A percentile compares a stretch with the other conserved stretches of the same genome.
phyloP scores from a whole-genome alignment of 2,113 vertebrate species.

The Aegithalos caudatus region DNA sequence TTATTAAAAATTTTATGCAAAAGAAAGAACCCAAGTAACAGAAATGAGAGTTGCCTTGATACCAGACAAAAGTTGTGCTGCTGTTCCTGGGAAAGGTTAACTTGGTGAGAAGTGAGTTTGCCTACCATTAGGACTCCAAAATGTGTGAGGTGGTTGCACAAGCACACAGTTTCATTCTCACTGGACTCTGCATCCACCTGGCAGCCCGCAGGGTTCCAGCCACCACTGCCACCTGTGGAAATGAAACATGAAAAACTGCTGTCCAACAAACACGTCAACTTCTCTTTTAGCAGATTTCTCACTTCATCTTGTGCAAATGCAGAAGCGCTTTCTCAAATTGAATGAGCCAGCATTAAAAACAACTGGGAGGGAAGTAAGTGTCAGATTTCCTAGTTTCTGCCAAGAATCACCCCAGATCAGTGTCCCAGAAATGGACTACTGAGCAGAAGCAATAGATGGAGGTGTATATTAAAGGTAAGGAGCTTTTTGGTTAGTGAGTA shows the following conservation, averaged over 20 bases:
- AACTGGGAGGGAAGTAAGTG: background rate
- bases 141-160: constrained; percentile 92
- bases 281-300: background rate
- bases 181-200: constrained; percentile 63
- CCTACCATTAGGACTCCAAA: constrained; percentile 94
- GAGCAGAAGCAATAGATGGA: background rate
- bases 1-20: background rate
- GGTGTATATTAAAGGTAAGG: background rate
- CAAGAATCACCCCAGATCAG: background rate
- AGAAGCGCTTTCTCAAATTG: background rate
- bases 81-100: background rate
- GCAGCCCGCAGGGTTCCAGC: constrained; percentile 87
- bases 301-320: background rate
- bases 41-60: background rate
- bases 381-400: background rate
- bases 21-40: background rate
- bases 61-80: background rate
- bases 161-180: constrained; percentile 81
- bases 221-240: constrained; percentile 81
- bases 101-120: background rate
- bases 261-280: background rate
- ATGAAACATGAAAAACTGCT: background rate
- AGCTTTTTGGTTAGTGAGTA: background rate
- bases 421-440: background rate
- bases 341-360: background rate